These are phyloP conservation scores for Nesoenas mayeri DNA, from an alignment of 2,113 vertebrate species.

Conservation along the genomic window DNA sequence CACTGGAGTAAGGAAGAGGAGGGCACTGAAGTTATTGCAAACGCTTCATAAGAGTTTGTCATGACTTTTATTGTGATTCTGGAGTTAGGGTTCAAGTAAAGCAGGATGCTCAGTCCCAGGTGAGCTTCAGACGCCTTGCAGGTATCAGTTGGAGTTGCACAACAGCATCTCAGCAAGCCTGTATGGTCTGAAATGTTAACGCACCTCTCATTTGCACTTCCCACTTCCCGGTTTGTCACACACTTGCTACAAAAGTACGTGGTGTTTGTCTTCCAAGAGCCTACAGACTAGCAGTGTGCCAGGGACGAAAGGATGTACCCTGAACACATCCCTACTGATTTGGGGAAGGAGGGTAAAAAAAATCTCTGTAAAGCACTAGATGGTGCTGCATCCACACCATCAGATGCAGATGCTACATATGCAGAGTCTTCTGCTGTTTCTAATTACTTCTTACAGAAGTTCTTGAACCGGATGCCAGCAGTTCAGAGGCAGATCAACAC, in stretches of 20 bases:
- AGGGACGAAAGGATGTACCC: no score
- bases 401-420: fast-evolving
- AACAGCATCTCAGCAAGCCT: no score
- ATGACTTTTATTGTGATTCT: neutral
- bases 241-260: fast-evolving
- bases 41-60: neutral
- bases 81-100: fast-evolving
- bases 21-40: neutral
- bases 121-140: neutral
- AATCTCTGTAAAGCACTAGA: constrained; percentile 49
- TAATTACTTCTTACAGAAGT: fast-evolving
- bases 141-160: fast-evolving
- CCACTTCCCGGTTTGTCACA: neutral
- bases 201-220: neutral
- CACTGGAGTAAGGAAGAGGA: neutral
- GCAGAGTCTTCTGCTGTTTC: fast-evolving
- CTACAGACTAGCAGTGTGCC: fast-evolving
- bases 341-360: neutral
- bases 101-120: neutral
- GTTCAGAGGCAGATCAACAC: neutral
- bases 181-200: fast-evolving
- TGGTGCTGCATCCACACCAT: constrained; percentile 40
- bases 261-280: fast-evolving
- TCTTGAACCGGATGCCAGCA: neutral
- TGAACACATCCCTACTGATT: fast-evolving